Base-by-base conservation (phyloP, 1,140 invertebrate species). In the Macrocentrus cingulum region DNA sequence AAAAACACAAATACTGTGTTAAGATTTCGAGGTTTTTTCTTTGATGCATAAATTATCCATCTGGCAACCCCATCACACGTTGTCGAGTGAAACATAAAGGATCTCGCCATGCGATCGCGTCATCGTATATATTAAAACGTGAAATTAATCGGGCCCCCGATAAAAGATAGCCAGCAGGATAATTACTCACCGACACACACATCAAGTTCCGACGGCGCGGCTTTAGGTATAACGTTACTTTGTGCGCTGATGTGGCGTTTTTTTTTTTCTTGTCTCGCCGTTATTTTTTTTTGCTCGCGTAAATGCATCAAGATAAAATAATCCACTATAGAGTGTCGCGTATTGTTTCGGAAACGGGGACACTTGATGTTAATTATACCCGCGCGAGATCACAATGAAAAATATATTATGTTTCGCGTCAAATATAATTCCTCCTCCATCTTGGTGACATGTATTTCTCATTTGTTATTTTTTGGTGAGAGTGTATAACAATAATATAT, bases 111-210 rank as follows among this genome's bases (percentile, higher is more conserved):
- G 22, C 42, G 49, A 60, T 54, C 25, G 25, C 48, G 23, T 45
- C 41, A 61, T 61, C 25, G 22, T 64, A 22, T 60, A 65, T 58
- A 55, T 58, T 64, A 60, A 63, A 66, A 68, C 62, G 66, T 68
- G 67, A 67, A 71, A 71, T 72, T 72, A 71, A 71, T 71, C 69
- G 67, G 59, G 60, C 49, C 53, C 48, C 42, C 58, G 62, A 69
- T 63, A 57, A 41, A 54, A 71, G 69, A 72, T 70, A 70, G 67
- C 66, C 58, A 48, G n/a, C n/a, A n/a, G 13, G 62, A 64, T 71
- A 70, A 71, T 72, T 70, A 67, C 63, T 61, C 60, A 54, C 58
- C 56, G 23, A 56, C 54, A 62, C 60, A n/a, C n/a, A 45, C 19
- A 4, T 32, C 16, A 36, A 37, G 19, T 13, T 16, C 15, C 22